Base-by-base conservation (phyloP, 2,888 invertebrate genomes). In the Eristalis arbustorum region DNA sequence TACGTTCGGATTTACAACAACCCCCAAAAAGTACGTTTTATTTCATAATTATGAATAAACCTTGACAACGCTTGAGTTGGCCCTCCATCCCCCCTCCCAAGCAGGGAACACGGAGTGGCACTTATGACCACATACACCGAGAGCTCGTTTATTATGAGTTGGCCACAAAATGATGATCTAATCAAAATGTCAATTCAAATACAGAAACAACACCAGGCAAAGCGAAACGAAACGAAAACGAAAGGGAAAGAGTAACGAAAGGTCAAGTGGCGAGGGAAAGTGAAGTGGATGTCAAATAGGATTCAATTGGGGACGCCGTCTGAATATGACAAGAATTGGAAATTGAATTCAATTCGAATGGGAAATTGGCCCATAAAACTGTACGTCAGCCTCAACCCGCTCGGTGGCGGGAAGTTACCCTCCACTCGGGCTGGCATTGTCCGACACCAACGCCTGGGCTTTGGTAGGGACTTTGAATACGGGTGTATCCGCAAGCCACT, bases 271-370 rank as follows among this genome's bases (percentile, higher is more conserved):
- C 18, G 10, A 40, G 23, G 28, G 22, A 64, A 28, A 49, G 57
- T 63, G 23, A 63, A 69, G 40, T 57, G 31, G 63, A 69, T 63
- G 40, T 67, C 61, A 59, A 31, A 42, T 23, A 34, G 23, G 63
- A 63, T 63, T 69, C 63, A 69, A 69, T 63, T 63, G 63, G 37
- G 31, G 11, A 34, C 64, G 59, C 2, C 42, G 22, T 18, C 71
- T 64, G 78, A 59, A 25, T 66, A 64, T 78, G 78, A 72, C 78
- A 78, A 71, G 64, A 72, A 57, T 40, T 78, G 59, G 25, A 78
- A 78, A 78, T 72, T 78, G 71, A 78, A 78, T 72, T 78, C 72
- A 72, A 78, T 66, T 66, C 28, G 66, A 78, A 59, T 63, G 56
- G 64, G 71, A 78, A 66, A 78, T 71, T 72, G 71, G 59, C 68